Conservation (phyloP, 1,140 invertebrate species). For the Drosophila yakuba region DNA sequence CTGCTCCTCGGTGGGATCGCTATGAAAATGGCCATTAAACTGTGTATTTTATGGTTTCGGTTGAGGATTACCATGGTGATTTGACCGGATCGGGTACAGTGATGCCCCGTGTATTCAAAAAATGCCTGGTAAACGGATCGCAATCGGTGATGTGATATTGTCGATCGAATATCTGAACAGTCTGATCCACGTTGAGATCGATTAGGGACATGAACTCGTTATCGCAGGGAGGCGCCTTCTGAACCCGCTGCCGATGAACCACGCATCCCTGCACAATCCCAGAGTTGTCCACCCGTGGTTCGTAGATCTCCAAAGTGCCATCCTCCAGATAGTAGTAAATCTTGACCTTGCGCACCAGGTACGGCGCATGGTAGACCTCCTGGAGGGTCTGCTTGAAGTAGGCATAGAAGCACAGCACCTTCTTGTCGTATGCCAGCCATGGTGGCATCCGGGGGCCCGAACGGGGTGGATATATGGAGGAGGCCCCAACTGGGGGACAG, state of each 20-base stretch:
- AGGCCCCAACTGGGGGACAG: slow-evolving; percentile 81
- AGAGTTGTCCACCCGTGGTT: slow-evolving; percentile 90
- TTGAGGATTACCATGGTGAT: slow-evolving; percentile 45
- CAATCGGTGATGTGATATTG: slow-evolving; percentile 90
- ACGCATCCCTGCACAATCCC: slow-evolving; percentile 89
- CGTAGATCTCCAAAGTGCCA: slow-evolving; percentile 93
- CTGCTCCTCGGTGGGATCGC: slow-evolving; percentile 85
- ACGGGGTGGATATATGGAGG: slow-evolving; percentile 89
- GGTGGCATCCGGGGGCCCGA: slow-evolving; percentile 89
- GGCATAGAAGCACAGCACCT: slow-evolving; percentile 93
- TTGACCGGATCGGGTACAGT: slow-evolving; percentile 89
- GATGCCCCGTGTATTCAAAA: slow-evolving; percentile 93
- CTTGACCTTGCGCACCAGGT: slow-evolving; percentile 91
- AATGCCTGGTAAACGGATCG: slow-evolving; percentile 93
- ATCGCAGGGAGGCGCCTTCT: slow-evolving; percentile 68
- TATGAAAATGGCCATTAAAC: neutral
- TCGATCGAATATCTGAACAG: slow-evolving; percentile 75
- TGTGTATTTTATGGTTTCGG: neutral
- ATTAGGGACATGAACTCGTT: slow-evolving; percentile 73
- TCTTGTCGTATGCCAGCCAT: slow-evolving; percentile 94
- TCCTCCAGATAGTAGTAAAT: slow-evolving; percentile 96
- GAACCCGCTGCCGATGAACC: slow-evolving; percentile 71
- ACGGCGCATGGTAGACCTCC: slow-evolving; percentile 89
- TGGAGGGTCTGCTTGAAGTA: slow-evolving; percentile 94
- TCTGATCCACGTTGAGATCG: slow-evolving; percentile 76